Evolutionary conservation across 2,888 invertebrate genomes (phyloP).

Genomic region (Eudemis profundana): DNA sequence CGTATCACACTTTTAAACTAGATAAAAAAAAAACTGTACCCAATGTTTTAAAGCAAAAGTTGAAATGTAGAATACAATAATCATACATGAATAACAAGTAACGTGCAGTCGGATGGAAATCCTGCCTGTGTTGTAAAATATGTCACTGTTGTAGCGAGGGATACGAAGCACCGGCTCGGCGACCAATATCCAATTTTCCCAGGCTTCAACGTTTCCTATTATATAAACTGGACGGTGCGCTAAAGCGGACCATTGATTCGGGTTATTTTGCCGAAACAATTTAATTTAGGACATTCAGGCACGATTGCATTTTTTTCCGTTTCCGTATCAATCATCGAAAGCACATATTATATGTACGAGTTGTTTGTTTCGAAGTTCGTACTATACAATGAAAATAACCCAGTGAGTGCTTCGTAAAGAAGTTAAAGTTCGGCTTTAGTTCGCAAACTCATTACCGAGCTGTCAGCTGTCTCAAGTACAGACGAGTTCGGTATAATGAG

Average conservation of each 20-base stretch:
- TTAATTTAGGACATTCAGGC: slow-evolving; percentile 1
- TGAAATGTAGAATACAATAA: too few species aligned
- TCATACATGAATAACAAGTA: too few species aligned
- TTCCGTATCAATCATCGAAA: background rate
- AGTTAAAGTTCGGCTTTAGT: slow-evolving; percentile 60
- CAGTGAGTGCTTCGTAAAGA: slow-evolving; percentile 37
- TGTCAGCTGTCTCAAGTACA: slow-evolving; percentile 67
- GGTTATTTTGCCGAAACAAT: background rate
- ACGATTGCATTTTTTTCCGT: background rate
- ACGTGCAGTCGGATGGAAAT: background rate
- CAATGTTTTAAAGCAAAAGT: too few species aligned
- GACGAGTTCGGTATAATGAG: slow-evolving; percentile 65
- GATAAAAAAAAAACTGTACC: too few species aligned
- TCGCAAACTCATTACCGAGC: slow-evolving; percentile 71
- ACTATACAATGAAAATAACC: slow-evolving; percentile 14
- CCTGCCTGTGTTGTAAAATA: background rate
- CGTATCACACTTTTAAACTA: too few species aligned
- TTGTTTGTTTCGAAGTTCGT: slow-evolving; percentile 5
- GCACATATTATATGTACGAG: background rate
- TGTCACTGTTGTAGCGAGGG: background rate
- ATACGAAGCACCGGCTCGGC: background rate
- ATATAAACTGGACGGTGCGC: slow-evolving; percentile 6
- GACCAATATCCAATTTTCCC: background rate
- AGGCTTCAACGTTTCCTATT: background rate
- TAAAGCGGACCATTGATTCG: slow-evolving; percentile 4